Conservation (phyloP, 2,888 invertebrate genomes). For the Cactoblastis cactorum region DNA sequence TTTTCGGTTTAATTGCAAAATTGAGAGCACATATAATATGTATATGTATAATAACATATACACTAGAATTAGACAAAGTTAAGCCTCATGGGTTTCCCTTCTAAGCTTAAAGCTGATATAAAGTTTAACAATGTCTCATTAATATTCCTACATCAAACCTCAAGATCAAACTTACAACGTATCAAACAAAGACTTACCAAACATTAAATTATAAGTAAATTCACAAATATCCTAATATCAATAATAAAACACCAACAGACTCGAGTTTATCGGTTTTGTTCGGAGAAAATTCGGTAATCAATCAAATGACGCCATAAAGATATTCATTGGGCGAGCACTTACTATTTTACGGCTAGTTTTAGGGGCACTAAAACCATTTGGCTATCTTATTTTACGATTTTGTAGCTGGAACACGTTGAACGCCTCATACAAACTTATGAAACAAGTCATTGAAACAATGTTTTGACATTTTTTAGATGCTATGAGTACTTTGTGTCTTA, state of each 20-base stretch:
- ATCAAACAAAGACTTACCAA: not conserved
- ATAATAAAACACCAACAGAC: slow-evolving; percentile 15
- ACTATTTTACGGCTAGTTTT: slow-evolving; percentile 67
- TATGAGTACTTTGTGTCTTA: not conserved
- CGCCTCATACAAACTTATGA: slow-evolving; percentile 55
- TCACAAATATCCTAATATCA: slow-evolving; percentile 17
- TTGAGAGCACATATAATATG: no score
- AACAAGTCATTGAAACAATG: slow-evolving; percentile 44
- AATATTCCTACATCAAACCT: not conserved
- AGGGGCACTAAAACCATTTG: slow-evolving; percentile 67
- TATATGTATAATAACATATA: not conserved
- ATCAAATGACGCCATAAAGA: slow-evolving; percentile 66
- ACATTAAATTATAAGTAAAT: slow-evolving; percentile 9
- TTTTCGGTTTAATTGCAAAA: no score
- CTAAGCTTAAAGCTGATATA: not conserved
- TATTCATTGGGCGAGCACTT: slow-evolving; percentile 63
- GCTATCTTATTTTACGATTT: slow-evolving; percentile 67
- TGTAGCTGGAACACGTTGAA: slow-evolving; percentile 43
- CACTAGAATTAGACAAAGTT: not conserved
- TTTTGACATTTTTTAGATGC: slow-evolving; percentile 12
- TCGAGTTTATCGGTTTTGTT: slow-evolving; percentile 28
- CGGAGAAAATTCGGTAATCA: slow-evolving; percentile 56
- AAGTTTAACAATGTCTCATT: not conserved
- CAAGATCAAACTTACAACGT: slow-evolving; percentile 2
- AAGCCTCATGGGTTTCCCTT: not conserved